Conservation (phyloP, 2,888 invertebrate species). For the Neoascia interrupta region DNA sequence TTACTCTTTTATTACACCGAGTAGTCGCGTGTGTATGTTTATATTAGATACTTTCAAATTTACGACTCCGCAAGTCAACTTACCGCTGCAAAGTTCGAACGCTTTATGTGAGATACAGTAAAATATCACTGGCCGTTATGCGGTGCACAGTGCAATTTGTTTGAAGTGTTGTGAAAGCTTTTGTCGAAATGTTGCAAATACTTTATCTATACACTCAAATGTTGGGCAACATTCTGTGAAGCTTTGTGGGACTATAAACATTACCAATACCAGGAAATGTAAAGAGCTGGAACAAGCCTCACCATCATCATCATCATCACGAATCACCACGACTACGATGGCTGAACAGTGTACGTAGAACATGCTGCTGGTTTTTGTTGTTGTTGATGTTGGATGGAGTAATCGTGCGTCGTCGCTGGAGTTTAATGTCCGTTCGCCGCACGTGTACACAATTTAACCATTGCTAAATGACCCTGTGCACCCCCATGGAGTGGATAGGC, state of each 20-base stretch:
- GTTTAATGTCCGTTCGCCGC: conserved; percentile 61
- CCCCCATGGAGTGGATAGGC: conserved; percentile 13
- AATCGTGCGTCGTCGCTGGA: conserved; percentile 36
- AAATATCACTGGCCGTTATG: conserved; percentile 27
- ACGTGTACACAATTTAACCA: conserved; percentile 63
- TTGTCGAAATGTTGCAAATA: no score
- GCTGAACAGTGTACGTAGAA: no score
- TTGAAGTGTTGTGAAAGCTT: conserved; percentile 44
- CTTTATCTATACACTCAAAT: no score
- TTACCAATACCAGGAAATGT: no score
- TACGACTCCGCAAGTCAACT: conserved; percentile 11
- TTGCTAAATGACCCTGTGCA: conserved; percentile 42
- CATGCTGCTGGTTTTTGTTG: conserved; percentile 24
- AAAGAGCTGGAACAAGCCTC: background rate
- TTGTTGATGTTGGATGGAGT: conserved; percentile 2
- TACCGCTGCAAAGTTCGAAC: conserved; percentile 42
- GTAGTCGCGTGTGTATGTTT: background rate
- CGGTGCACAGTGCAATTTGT: no score
- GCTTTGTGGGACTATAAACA: no score
- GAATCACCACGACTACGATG: background rate
- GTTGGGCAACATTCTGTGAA: conserved; percentile 10
- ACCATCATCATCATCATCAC: background rate
- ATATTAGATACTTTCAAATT: background rate
- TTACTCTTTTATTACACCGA: background rate
- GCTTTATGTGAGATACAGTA: conserved; percentile 48